Base-by-base conservation (phyloP, 2,797 vertebrate species). In the Mastacembelus armatus region DNA sequence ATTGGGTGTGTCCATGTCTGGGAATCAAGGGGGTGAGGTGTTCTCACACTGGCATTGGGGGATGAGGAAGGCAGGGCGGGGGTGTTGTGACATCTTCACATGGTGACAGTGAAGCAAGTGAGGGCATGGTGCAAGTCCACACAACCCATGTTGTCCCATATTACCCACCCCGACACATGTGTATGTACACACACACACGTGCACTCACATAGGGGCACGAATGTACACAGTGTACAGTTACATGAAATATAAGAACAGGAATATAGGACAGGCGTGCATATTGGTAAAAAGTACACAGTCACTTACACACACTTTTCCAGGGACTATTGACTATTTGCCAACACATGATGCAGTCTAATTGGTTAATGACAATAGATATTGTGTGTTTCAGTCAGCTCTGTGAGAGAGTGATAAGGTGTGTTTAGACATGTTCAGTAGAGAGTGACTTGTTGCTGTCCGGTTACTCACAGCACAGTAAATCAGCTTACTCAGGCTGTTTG, bases 31-130 rank as follows among this genome's bases (percentile, higher is more conserved):
- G 84, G 79, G 68, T 67, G 90, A 86, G 85, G 82, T 84, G 84
- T 94, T 95, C 94, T 94, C 94, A 95, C 94, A 94, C 88, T 70
- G 60, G 66, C 16, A 27, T 51, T 60, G 51, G 57, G 60, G 44
- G 66, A 48, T 51, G 64, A 40, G 22, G 44, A 27, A 44, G 16
- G 54, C 52, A 18, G 49, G 74, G 66, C 18, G 35, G 57, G 58
- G 74, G 40, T 81, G 85, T 85, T 87, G 91, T 89, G 87, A 89
- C 86, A 86, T 85, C 57, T 39, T 71, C 39, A 55, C 57, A 49
- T 39, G 18, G 60, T 85, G 75, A 71, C 75, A 74, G 67, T 78
- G 66, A 66, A 74, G 75, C 89, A 91, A 89, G 89, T 78, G 79
- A 83, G 71, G 70, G 79, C 77, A 79, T 49, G 75, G 89, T 71